A percentile compares a stretch with the other conserved stretches of the same genome.
These are phyloP conservation scores for Tolypeutes matacus DNA, from an alignment of 2,797 vertebrate genomes.

Conservation along the genomic window DNA sequence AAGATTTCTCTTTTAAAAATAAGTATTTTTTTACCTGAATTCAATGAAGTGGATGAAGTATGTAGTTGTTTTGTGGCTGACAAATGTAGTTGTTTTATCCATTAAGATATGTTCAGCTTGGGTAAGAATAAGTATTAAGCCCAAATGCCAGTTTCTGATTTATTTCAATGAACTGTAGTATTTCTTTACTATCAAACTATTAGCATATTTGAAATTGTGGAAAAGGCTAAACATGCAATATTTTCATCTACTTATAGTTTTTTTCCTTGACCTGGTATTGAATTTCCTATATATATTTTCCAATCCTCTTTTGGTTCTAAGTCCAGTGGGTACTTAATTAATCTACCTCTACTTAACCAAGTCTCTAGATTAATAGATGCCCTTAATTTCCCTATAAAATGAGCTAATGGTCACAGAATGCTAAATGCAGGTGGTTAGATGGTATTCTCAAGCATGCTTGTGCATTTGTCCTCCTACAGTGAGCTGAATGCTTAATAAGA, in stretches of 20 bases:
- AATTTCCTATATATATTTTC: neutral
- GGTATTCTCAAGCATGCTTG: neutral
- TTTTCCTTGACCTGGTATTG: neutral
- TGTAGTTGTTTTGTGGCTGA: neutral
- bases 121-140: constrained; percentile 1
- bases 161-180: constrained; percentile 3
- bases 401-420: neutral
- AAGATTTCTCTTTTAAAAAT: neutral
- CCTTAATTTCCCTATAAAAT: constrained; percentile 18
- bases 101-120: constrained; percentile 7
- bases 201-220: neutral
- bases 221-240: neutral
- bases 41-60: neutral
- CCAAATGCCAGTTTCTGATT: constrained; percentile 47
- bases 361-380: neutral
- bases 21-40: neutral
- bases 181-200: constrained; percentile 45
- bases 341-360: neutral
- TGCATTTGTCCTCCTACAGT: neutral
- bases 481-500: neutral
- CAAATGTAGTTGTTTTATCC: constrained; percentile 28
- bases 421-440: neutral
- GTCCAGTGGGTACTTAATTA: neutral
- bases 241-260: constrained; percentile 16
- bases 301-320: neutral